These are phyloP conservation scores for Eupithecia inturbata DNA, from an alignment of 2,888 invertebrate species.

Conservation along the genomic window DNA sequence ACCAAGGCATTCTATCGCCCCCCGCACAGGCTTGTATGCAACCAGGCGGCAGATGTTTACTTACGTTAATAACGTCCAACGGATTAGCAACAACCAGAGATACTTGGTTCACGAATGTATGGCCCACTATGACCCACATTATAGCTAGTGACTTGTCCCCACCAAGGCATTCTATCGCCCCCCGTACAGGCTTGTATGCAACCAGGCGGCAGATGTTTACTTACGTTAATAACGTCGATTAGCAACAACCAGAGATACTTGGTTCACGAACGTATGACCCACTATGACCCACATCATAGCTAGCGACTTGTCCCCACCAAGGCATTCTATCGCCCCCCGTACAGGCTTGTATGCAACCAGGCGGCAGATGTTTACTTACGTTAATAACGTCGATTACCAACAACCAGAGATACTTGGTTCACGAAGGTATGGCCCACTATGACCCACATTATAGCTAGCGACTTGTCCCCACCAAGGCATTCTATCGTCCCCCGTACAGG, in stretches of 20 bases:
- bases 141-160: no score
- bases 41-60: no score
- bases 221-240: slow-evolving; percentile 58
- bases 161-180: no score
- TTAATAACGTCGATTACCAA: slow-evolving; percentile 54
- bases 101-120: no score
- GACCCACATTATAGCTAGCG: slow-evolving; percentile 80
- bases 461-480: slow-evolving; percentile 71
- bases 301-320: slow-evolving; percentile 72
- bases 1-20: no score
- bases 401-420: slow-evolving; percentile 42
- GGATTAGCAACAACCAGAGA: no score
- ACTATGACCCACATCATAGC: slow-evolving; percentile 80
- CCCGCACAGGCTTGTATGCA: no score
- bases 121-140: no score
- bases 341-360: slow-evolving; percentile 54
- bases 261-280: slow-evolving; percentile 64
- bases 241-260: slow-evolving; percentile 46
- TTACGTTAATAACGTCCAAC: no score
- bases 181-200: no score
- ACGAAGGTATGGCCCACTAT: slow-evolving; percentile 70
- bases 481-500: slow-evolving; percentile 64
- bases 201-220: no score
- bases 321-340: slow-evolving; percentile 68
- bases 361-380: slow-evolving; percentile 61